Conservation (phyloP, 92 coral and sea anemone species). For the Blastomussa wellsi region DNA sequence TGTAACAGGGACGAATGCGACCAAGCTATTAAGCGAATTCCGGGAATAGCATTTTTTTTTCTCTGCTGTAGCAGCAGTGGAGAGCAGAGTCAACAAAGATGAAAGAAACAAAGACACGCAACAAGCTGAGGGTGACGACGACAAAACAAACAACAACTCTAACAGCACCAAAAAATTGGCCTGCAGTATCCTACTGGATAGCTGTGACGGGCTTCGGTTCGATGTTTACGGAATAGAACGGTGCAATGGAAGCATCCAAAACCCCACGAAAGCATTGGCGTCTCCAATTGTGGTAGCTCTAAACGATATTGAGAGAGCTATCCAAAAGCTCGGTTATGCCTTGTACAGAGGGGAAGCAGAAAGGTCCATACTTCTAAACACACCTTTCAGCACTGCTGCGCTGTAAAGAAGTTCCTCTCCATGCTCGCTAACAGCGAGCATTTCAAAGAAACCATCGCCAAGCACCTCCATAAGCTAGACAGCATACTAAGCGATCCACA, state of each 20-base stretch:
- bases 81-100: not conserved
- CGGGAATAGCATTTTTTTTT: not conserved
- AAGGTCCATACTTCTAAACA: not conserved
- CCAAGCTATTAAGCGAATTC: not conserved
- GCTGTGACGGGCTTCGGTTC: constrained; percentile 4
- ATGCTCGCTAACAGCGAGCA: not conserved
- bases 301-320: constrained; percentile 6
- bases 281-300: not conserved
- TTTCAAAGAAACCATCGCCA: not conserved
- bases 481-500: constrained; percentile 11
- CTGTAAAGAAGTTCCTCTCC: not conserved
- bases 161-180: not conserved
- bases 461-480: not conserved
- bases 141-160: no score
- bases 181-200: constrained; percentile 14
- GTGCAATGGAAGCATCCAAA: not conserved
- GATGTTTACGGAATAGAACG: constrained; percentile 3
- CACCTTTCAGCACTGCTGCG: not conserved
- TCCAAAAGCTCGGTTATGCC: constrained; percentile 7
- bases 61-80: not conserved
- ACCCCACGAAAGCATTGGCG: not conserved
- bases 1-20: not conserved
- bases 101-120: not conserved
- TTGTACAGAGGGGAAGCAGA: not conserved
- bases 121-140: not conserved